Conservation (phyloP, 1,140 invertebrate genomes). For the Aphelenchoides besseyi region DNA sequence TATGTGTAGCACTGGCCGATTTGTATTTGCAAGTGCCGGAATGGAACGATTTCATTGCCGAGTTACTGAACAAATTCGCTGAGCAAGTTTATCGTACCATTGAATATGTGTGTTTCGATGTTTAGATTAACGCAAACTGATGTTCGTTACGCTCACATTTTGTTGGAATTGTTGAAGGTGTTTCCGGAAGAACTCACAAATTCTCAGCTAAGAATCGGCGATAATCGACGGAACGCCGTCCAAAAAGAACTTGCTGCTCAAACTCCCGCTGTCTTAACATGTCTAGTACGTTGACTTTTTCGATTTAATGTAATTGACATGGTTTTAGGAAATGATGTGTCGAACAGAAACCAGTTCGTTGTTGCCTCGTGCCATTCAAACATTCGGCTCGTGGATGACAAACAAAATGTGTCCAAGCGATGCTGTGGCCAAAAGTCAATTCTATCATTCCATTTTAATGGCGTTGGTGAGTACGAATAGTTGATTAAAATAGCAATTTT, state of each 20-base stretch:
- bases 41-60: constrained; percentile 82
- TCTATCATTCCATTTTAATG: constrained; percentile 64
- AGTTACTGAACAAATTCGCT: constrained; percentile 73
- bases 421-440: constrained; percentile 60
- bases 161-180: constrained; percentile 85
- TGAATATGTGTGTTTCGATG: constrained; percentile 17
- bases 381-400: constrained; percentile 66
- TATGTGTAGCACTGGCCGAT: constrained; percentile 86
- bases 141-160: constrained; percentile 64
- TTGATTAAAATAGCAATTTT: constrained; percentile 27
- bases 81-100: constrained; percentile 7
- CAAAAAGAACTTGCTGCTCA: constrained; percentile 71
- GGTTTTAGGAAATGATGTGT: constrained; percentile 31
- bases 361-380: constrained; percentile 63
- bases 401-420: constrained; percentile 63
- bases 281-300: constrained; percentile 69
- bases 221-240: constrained; percentile 80
- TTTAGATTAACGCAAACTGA: constrained; percentile 44
- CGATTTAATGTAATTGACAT: constrained; percentile 1
- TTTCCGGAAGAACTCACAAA: constrained; percentile 92
- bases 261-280: constrained; percentile 68
- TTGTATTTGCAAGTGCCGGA: constrained; percentile 85
- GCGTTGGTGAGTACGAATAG: constrained; percentile 56
- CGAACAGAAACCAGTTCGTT: constrained; percentile 51
- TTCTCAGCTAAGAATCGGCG: constrained; percentile 77